Percentiles rank a stretch among this genome's conserved stretches.
phyloP scores from a whole-genome alignment of 2,113 vertebrate species.

The Tetrax tetrax region DNA sequence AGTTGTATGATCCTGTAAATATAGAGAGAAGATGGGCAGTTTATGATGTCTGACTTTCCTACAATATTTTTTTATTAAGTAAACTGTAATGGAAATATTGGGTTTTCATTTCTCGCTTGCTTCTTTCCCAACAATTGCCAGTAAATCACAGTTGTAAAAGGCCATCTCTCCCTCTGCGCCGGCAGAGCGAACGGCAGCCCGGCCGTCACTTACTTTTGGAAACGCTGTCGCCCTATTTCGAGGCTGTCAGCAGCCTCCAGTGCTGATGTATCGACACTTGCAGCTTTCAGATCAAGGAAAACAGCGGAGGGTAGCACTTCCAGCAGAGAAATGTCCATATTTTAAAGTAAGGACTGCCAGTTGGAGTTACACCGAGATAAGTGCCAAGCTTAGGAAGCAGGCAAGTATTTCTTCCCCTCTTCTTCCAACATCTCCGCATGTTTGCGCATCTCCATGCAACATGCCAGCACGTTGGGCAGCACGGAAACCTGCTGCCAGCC shows the following conservation, averaged over 20 bases:
- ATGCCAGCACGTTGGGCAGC: accelerated
- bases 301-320: constrained; percentile 23
- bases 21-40: constrained; percentile 22
- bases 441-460: accelerated
- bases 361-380: background rate
- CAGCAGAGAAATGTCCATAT: constrained; percentile 18
- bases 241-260: constrained; percentile 36
- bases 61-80: constrained; percentile 55
- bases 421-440: background rate
- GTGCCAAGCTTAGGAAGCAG: background rate
- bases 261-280: constrained; percentile 28
- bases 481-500: background rate
- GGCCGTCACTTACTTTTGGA: constrained; percentile 33
- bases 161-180: background rate
- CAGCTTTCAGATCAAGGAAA: constrained; percentile 7
- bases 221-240: background rate
- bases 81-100: constrained; percentile 60
- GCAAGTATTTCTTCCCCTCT: background rate
- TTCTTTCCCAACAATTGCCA: constrained; percentile 59
- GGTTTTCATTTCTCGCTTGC: constrained; percentile 62
- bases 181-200: background rate
- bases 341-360: background rate
- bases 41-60: constrained; percentile 49
- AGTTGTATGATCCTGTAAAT: constrained; percentile 31
- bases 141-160: constrained; percentile 69